A percentile compares a stretch with the other conserved stretches of the same genome.
These are phyloP conservation scores for Phenganax marumi DNA, from an alignment of 92 coral and sea anemone genomes.

Conservation along the genomic window DNA sequence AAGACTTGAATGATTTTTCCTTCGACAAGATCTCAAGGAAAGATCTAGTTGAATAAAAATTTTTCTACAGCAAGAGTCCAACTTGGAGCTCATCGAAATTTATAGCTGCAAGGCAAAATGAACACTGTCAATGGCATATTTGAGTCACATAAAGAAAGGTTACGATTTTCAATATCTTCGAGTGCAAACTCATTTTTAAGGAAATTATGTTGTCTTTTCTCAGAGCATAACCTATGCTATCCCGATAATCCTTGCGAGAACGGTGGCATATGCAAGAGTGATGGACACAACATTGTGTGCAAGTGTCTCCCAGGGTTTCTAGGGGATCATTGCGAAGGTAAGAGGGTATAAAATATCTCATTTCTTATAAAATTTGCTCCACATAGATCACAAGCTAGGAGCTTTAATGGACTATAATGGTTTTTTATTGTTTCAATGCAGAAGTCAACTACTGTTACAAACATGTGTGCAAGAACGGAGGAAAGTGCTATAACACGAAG, in stretches of 20 bases:
- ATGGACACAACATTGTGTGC: constrained; percentile 79
- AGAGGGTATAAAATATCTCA: constrained; percentile 12
- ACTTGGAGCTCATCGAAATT: too few species aligned
- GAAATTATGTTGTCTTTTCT: neutral
- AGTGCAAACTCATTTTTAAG: neutral
- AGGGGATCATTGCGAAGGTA: constrained; percentile 97
- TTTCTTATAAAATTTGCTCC: too few species aligned
- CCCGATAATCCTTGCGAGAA: constrained; percentile 88
- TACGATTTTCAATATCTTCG: too few species aligned
- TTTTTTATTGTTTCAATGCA: constrained; percentile 10
- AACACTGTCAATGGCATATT: too few species aligned
- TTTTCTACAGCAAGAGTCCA: neutral
- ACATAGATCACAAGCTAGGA: too few species aligned
- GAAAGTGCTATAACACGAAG: constrained; percentile 85
- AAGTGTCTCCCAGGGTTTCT: constrained; percentile 89
- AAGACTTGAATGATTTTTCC: too few species aligned
- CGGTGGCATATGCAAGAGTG: constrained; percentile 88
- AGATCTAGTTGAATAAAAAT: neutral
- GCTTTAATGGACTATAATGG: too few species aligned
- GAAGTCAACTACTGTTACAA: constrained; percentile 80
- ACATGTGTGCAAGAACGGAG: constrained; percentile 80
- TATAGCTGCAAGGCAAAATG: too few species aligned
- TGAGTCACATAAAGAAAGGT: too few species aligned
- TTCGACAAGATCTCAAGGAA: too few species aligned
- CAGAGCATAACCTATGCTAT: constrained; percentile 76